These are phyloP conservation scores for Oxyscelio sp. DNA, from an alignment of 2,888 invertebrate species.

Conservation along the genomic window DNA sequence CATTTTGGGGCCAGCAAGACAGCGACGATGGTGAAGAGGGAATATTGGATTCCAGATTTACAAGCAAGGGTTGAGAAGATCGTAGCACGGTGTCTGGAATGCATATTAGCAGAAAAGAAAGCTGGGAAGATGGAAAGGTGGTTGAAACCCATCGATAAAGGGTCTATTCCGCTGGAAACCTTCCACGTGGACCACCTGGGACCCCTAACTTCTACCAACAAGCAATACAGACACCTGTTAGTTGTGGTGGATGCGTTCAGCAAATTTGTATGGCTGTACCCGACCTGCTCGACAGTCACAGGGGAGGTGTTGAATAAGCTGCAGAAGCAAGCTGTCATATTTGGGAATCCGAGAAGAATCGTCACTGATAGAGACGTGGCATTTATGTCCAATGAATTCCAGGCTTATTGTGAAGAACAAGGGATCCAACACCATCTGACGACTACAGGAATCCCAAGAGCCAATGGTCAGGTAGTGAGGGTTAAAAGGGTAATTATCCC, in stretches of 20 bases:
- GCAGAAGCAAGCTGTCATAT: conserved; percentile 79
- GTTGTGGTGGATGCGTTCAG: conserved; percentile 51
- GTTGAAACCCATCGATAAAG: conserved; percentile 74
- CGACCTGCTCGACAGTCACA: conserved; percentile 25
- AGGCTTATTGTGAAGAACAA: conserved; percentile 82
- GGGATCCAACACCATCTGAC: conserved; percentile 80
- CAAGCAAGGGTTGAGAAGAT: not conserved
- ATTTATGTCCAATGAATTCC: conserved; percentile 79
- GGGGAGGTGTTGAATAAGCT: conserved; percentile 83
- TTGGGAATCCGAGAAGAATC: conserved; percentile 85
- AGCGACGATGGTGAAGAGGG: conserved; percentile 6
- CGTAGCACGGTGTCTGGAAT: not conserved
- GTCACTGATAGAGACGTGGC: conserved; percentile 80
- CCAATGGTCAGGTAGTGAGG: not conserved
- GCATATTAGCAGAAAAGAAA: not conserved
- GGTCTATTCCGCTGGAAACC: not conserved
- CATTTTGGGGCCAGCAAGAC: conserved; percentile 21
- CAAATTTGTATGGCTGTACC: conserved; percentile 80
- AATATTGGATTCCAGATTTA: conserved; percentile 42
- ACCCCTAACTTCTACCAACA: conserved; percentile 79
- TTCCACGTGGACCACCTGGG: conserved; percentile 73
- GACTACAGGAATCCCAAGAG: too few relatives aligned
- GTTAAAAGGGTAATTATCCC: conserved; percentile 35
- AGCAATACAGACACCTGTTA: conserved; percentile 67
- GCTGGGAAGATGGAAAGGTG: conserved; percentile 80